A percentile compares a stretch with the other conserved stretches of the same genome.
phyloP scores from a whole-genome alignment of 92 coral and sea anemone genomes.

The Actinernus sp. region DNA sequence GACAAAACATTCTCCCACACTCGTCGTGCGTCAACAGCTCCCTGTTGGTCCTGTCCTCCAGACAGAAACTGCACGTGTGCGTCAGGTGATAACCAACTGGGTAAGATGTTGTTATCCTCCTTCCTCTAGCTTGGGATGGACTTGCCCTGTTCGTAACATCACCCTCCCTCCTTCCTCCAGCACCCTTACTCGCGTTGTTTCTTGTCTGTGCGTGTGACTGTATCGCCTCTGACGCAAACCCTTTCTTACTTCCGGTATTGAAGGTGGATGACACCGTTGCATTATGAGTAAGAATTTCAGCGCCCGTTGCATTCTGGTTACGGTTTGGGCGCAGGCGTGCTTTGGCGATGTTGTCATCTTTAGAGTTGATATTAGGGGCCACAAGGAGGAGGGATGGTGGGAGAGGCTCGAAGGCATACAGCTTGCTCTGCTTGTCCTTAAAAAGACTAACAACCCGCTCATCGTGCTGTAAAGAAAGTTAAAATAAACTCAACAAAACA shows the following conservation, averaged over 20 bases:
- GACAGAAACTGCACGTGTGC: slow-evolving; percentile 59
- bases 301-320: too few relatives aligned
- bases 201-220: too few relatives aligned
- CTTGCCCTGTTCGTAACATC: background rate
- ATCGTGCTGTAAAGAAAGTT: slow-evolving; percentile 46
- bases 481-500: too few relatives aligned
- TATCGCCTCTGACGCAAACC: too few relatives aligned
- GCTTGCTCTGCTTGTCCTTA: slow-evolving; percentile 51
- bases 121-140: slow-evolving; percentile 6
- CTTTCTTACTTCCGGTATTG: too few relatives aligned
- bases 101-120: slow-evolving; percentile 54
- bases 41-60: slow-evolving; percentile 28
- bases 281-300: too few relatives aligned
- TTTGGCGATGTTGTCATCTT: background rate
- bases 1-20: slow-evolving; percentile 61
- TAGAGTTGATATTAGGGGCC: background rate
- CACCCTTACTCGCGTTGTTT: background rate
- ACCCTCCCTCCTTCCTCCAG: background rate
- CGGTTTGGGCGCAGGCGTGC: background rate
- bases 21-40: slow-evolving; percentile 49
- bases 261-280: too few relatives aligned
- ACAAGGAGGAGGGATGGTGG: slow-evolving; percentile 6
- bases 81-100: slow-evolving; percentile 51
- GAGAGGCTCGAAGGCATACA: slow-evolving; percentile 58
- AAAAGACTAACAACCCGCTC: slow-evolving; percentile 43